These are phyloP conservation scores for Crotalus helleri DNA, from an alignment of 2,113 vertebrate genomes.

Conservation along the genomic window DNA sequence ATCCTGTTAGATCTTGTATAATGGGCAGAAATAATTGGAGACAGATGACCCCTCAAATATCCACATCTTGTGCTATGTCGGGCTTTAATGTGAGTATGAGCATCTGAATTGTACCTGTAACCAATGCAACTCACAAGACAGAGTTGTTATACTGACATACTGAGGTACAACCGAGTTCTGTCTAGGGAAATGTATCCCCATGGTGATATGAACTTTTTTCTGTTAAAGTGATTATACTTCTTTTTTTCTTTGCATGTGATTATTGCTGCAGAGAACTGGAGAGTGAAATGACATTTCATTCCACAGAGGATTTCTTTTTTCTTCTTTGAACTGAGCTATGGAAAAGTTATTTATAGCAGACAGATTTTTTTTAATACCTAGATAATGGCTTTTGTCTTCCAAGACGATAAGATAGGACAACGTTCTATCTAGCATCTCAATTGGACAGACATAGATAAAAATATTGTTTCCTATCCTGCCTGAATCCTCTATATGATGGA, in stretches of 20 bases:
- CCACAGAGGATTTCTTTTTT: conserved; percentile 20
- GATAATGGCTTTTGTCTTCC: conserved; percentile 35
- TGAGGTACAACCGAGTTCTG: neutral
- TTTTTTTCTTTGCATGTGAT: neutral
- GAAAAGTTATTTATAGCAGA: conserved; percentile 9
- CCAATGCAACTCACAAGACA: neutral
- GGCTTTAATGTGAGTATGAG: neutral
- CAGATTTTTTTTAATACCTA: conserved; percentile 5
- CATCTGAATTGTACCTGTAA: neutral
- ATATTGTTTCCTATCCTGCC: conserved; percentile 49
- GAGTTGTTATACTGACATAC: neutral
- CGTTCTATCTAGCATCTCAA: conserved; percentile 7
- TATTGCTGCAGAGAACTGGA: neutral
- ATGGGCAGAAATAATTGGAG: neutral
- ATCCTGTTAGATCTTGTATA: neutral
- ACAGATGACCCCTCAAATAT: neutral
- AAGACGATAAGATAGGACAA: conserved; percentile 13
- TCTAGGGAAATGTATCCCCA: neutral
- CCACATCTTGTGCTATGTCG: neutral
- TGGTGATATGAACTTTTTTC: neutral
- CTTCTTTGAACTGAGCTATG: conserved; percentile 24
- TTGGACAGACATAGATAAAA: neutral
- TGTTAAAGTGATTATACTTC: neutral
- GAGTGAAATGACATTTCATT: neutral
- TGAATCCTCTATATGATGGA: conserved; percentile 58